Conservation (phyloP, 2,113 vertebrate genomes). For the Sander vitreus region DNA sequence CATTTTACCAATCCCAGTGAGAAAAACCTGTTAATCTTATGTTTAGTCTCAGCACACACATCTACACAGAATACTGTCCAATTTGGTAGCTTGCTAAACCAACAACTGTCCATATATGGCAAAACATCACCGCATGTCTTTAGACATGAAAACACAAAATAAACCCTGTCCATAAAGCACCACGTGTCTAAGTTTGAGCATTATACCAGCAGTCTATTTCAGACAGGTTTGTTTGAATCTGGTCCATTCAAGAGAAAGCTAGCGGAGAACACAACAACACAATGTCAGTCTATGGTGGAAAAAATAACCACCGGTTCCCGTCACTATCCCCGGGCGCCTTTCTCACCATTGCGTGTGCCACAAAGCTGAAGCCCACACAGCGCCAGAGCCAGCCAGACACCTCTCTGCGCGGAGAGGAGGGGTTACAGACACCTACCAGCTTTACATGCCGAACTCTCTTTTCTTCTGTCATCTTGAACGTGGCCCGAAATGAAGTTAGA, state of each 20-base stretch:
- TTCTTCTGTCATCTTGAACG: constrained; percentile 85
- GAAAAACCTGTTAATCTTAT: neutral
- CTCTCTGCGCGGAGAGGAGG: constrained; percentile 37
- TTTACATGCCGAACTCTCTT: constrained; percentile 78
- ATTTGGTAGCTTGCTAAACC: neutral
- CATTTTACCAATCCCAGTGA: neutral
- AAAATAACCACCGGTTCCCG: constrained; percentile 26
- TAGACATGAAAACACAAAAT: neutral
- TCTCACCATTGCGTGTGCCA: constrained; percentile 18
- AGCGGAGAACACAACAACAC: constrained; percentile 14
- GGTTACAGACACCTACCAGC: constrained; percentile 84
- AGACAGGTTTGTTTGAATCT: constrained; percentile 30
- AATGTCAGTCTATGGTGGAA: constrained; percentile 34
- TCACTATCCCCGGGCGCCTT: constrained; percentile 37
- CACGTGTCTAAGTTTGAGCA: constrained; percentile 36
- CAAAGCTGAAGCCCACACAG: constrained; percentile 35
- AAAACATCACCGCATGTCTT: neutral
- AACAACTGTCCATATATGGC: neutral
- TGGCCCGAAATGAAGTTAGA: constrained; percentile 63
- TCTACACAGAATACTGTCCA: neutral
- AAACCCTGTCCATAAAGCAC: neutral
- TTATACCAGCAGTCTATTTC: constrained; percentile 45
- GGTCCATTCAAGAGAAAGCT: constrained; percentile 41
- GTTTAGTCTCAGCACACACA: neutral
- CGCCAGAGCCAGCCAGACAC: constrained; percentile 52